A percentile compares a stretch with the other conserved stretches of the same genome.
These are phyloP conservation scores for Pelodytes ibericus DNA, from an alignment of 2,797 vertebrate species.

Conservation along the genomic window DNA sequence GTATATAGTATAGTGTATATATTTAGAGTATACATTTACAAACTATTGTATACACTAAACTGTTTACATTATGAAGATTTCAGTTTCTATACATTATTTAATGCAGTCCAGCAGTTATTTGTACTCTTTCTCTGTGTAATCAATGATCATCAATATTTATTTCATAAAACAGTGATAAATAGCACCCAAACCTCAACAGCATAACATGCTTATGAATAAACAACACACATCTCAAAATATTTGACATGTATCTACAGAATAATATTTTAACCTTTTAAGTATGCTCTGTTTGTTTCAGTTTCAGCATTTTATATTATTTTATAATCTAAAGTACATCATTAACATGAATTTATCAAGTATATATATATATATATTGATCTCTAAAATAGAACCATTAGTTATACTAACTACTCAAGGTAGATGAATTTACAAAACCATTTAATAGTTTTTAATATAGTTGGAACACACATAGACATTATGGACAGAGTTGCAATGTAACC, in stretches of 20 bases:
- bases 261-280: slow-evolving; percentile 77
- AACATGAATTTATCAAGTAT: slow-evolving; percentile 91
- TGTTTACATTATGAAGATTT: background rate
- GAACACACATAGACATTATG: slow-evolving; percentile 84
- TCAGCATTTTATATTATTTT: slow-evolving; percentile 83
- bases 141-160: background rate
- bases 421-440: slow-evolving; percentile 91
- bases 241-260: background rate
- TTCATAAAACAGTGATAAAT: background rate
- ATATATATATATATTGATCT: slow-evolving; percentile 90
- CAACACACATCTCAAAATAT: slow-evolving; percentile 5
- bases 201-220: background rate
- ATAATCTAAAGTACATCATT: slow-evolving; percentile 89
- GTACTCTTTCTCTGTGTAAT: background rate
- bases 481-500: slow-evolving; percentile 92
- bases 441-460: slow-evolving; percentile 91
- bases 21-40: background rate
- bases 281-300: slow-evolving; percentile 71
- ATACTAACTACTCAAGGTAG: slow-evolving; percentile 95
- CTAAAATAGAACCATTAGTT: slow-evolving; percentile 96
- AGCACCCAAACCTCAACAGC: background rate
- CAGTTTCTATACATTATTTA: background rate
- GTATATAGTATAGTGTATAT: no score
- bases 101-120: background rate
- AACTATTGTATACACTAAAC: background rate